Conservation (phyloP, 2,888 invertebrate genomes). For the Apamea sordens region DNA sequence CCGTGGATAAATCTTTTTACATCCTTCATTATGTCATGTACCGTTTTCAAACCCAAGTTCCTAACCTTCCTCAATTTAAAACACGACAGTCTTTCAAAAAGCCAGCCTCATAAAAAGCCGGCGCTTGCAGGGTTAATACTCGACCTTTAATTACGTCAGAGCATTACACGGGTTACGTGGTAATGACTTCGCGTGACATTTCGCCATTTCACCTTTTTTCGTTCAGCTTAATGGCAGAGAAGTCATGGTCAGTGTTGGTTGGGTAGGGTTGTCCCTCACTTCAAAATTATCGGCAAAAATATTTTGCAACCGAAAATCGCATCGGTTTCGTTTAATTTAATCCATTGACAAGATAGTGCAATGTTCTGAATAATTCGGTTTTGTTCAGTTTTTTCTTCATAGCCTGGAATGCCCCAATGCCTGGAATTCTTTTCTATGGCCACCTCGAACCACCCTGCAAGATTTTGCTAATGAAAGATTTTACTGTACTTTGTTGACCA, state of each 20-base stretch:
- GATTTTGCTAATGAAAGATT: too few species aligned
- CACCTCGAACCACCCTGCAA: too few species aligned
- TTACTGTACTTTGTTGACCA: too few species aligned
- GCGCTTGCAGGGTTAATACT: constrained; percentile 47
- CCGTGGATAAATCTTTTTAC: not conserved
- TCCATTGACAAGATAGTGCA: too few species aligned
- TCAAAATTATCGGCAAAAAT: not conserved
- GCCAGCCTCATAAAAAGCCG: not conserved
- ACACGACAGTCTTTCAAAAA: not conserved
- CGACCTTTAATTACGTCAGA: constrained; percentile 64
- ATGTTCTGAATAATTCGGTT: too few species aligned
- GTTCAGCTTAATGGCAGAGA: constrained; percentile 32
- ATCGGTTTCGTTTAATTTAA: too few species aligned
- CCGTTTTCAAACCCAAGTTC: not conserved
- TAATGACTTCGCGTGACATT: constrained; percentile 66
- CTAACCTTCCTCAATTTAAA: constrained; percentile 20
- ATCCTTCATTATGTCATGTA: not conserved
- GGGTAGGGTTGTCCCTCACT: constrained; percentile 38
- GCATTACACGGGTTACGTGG: constrained; percentile 58
- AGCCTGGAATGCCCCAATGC: too few species aligned
- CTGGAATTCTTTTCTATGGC: too few species aligned
- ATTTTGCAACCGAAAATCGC: too few species aligned
- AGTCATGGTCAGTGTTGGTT: constrained; percentile 38
- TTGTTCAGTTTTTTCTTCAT: too few species aligned
- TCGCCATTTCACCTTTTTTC: constrained; percentile 36